Base-by-base conservation (phyloP, 2,797 vertebrate species). In the Thripadectes ignobilis region DNA sequence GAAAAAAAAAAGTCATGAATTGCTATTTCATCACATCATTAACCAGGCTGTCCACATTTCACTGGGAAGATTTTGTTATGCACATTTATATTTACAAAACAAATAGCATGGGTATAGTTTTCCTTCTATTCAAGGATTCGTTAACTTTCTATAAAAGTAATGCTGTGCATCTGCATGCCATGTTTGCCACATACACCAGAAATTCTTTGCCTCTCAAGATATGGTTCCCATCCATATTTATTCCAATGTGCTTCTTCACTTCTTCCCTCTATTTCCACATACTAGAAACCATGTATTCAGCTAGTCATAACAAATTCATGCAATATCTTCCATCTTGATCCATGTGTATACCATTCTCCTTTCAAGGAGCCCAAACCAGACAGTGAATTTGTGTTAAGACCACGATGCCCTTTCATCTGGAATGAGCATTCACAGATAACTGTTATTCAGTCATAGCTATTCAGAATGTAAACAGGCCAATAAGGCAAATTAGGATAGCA, bases 361-460 rank as follows among this genome's bases (percentile, higher is more conserved):
- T 55, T 46, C 49, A 82, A 76, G 30, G 4, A 76, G 14, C 46
- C 82, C 45, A 88, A 72, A 30, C 4, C 29, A 79, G 57, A 29
- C 3, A 73, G 34, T 9, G 52, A 77, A 5, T 0, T 0, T 29
- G 5, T 16, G 34, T 41, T 62, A 69, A 46, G 43, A 43, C 9
- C 36, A 57, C 8, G 27, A 57, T 13, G 46, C 2, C 4, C 55
- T 65, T 61, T 34, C 6, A 12, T 69, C 16, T 82, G 68, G 29
- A 73, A 62, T 8, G 10, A 52, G 6, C 13, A 9, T 21, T 71
- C 78, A 84, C 29, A 89, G 34, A 5, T 7, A 48, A 27, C 3
- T 59, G 54, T 32, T 57, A 49, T 11, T 38, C 49, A 51, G 22
- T 49, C 27, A 65, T 2, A 89, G 38, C 16, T 43, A 34, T 46